These are phyloP conservation scores for Noctua janthe DNA, from an alignment of 2,888 invertebrate genomes.

Conservation along the genomic window DNA sequence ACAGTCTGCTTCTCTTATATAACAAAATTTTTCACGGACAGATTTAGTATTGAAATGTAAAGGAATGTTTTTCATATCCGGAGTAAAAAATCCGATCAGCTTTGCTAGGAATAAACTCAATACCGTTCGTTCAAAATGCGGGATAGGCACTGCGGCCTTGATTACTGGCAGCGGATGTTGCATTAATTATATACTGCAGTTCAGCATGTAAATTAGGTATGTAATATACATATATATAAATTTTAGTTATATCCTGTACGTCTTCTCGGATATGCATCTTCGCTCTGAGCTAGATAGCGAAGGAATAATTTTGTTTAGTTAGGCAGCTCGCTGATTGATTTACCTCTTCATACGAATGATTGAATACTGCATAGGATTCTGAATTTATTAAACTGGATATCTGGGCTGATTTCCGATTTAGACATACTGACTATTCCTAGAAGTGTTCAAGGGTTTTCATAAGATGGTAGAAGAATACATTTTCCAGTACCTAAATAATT, in stretches of 20 bases:
- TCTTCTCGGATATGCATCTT: slow-evolving; percentile 17
- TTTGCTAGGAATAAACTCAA: slow-evolving; percentile 32
- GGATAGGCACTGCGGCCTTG: slow-evolving; percentile 7
- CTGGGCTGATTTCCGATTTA: background rate
- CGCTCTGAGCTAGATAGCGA: background rate
- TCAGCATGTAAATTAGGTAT: slow-evolving; percentile 15
- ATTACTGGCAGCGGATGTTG: slow-evolving; percentile 34
- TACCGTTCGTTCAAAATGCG: background rate
- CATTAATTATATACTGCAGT: slow-evolving; percentile 26
- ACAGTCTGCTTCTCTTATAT: background rate
- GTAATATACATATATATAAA: slow-evolving; percentile 5
- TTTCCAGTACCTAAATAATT: background rate
- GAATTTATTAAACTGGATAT: background rate
- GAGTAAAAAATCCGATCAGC: slow-evolving; percentile 28
- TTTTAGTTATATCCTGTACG: slow-evolving; percentile 3
- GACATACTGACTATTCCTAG: background rate
- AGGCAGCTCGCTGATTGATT: slow-evolving; percentile 6
- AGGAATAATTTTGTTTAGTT: background rate
- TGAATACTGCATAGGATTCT: background rate
- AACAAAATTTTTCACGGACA: background rate
- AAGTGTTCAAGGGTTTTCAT: background rate
- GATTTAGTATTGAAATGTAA: slow-evolving; percentile 9
- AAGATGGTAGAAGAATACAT: background rate
- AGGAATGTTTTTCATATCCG: slow-evolving; percentile 42
- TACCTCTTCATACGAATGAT: background rate